A percentile compares a stretch with the other conserved stretches of the same genome.
Evolutionary conservation across 2,888 invertebrate genomes (phyloP).

Genomic region (Erpobdella octoculata): DNA sequence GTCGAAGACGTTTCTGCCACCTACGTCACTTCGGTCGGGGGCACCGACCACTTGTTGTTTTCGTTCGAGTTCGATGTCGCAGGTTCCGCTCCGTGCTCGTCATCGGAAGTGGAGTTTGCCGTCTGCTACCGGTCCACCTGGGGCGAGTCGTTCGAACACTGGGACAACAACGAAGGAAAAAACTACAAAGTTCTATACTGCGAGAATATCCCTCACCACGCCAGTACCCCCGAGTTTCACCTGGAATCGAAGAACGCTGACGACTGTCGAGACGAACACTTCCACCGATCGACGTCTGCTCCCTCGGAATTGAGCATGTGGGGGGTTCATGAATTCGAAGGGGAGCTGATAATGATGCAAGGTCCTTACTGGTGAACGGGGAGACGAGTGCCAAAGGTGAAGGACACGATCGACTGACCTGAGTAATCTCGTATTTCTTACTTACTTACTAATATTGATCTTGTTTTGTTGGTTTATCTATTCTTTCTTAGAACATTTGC

Average conservation of each 20-base stretch:
- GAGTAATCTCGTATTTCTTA: no score
- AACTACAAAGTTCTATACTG: slow-evolving; percentile 18
- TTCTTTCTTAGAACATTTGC: no score
- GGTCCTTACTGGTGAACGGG: slow-evolving; percentile 7
- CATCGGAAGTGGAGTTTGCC: slow-evolving; percentile 7
- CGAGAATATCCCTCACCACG: no score
- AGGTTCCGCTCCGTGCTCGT: background rate
- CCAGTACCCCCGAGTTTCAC: background rate
- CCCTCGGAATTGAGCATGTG: background rate
- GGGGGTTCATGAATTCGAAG: background rate
- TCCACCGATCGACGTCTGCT: background rate
- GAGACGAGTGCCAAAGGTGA: no score
- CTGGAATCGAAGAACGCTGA: background rate
- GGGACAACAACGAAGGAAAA: slow-evolving; percentile 11
- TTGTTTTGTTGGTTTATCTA: no score
- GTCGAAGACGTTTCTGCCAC: background rate
- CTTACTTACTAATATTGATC: no score
- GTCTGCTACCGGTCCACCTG: background rate
- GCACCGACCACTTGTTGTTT: background rate
- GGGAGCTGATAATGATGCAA: background rate
- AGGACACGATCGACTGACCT: no score
- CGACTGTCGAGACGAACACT: no score
- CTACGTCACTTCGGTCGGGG: background rate
- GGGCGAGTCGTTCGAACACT: background rate
- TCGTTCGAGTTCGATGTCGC: background rate